Percentiles rank a stretch among this genome's conserved stretches.
These are phyloP conservation scores for Cnemophilus loriae DNA, from an alignment of 2,113 vertebrate genomes.

Conservation along the genomic window DNA sequence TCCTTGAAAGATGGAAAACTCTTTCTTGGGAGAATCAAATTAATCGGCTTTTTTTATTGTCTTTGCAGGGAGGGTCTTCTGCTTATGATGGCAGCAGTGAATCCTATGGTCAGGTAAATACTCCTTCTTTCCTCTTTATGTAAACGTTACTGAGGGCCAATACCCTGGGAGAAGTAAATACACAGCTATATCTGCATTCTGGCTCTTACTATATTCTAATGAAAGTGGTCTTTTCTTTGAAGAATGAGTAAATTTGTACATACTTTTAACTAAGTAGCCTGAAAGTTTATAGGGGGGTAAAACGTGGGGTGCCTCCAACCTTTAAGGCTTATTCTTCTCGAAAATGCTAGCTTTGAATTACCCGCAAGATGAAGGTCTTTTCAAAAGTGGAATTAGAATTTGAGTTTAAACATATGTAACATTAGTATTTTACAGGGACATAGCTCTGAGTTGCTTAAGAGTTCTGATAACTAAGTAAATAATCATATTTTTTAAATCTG, in stretches of 20 bases:
- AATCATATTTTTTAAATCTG: neutral
- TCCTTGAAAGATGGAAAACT: neutral
- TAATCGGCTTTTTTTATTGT: neutral
- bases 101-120: slow-evolving; percentile 39
- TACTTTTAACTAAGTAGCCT: neutral
- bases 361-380: neutral
- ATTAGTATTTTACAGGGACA: neutral
- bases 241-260: neutral
- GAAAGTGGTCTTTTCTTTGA: neutral
- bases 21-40: neutral
- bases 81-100: neutral
- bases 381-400: neutral
- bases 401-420: neutral
- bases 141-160: neutral
- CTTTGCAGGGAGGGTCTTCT: neutral
- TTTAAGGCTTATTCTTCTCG: neutral
- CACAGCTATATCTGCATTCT: neutral
- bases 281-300: neutral
- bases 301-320: neutral
- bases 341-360: neutral
- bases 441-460: neutral
- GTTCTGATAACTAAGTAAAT: neutral
- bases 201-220: neutral
- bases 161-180: neutral
- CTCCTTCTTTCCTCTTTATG: neutral